These are phyloP conservation scores for Hipposideros armiger DNA, from an alignment of 2,113 vertebrate genomes.

Conservation along the genomic window DNA sequence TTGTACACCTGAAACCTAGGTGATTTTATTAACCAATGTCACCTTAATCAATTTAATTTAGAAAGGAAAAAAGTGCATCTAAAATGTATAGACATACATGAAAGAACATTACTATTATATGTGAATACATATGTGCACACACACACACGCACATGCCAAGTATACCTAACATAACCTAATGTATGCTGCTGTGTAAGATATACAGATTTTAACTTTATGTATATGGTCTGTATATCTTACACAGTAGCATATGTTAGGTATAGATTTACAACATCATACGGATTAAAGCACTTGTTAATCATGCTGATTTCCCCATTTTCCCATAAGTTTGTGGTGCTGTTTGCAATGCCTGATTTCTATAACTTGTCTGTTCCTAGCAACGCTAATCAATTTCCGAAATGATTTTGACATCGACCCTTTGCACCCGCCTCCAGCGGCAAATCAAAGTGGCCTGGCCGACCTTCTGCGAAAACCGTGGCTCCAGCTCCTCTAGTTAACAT, in stretches of 20 bases:
- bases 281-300: not conserved
- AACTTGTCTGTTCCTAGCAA: too few relatives aligned
- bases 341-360: not conserved
- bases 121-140: not conserved
- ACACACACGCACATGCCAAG: not conserved
- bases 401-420: not conserved
- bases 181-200: not conserved
- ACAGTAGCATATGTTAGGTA: too few relatives aligned
- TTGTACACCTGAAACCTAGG: too few relatives aligned
- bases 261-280: not conserved
- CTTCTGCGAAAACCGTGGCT: not conserved
- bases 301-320: too few relatives aligned
- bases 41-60: too few relatives aligned
- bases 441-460: accelerated
- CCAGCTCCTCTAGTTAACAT: not conserved
- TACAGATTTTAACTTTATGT: accelerated
- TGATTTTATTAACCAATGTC: too few relatives aligned
- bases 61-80: not conserved
- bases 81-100: not conserved
- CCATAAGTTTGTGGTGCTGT: accelerated
- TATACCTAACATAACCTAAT: too few relatives aligned
- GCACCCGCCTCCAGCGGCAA: not conserved
- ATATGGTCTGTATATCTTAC: too few relatives aligned
- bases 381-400: not conserved
- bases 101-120: not conserved